These are phyloP conservation scores for Dolichallabes microphthalmus DNA, from an alignment of 2,113 vertebrate species.

Conservation along the genomic window DNA sequence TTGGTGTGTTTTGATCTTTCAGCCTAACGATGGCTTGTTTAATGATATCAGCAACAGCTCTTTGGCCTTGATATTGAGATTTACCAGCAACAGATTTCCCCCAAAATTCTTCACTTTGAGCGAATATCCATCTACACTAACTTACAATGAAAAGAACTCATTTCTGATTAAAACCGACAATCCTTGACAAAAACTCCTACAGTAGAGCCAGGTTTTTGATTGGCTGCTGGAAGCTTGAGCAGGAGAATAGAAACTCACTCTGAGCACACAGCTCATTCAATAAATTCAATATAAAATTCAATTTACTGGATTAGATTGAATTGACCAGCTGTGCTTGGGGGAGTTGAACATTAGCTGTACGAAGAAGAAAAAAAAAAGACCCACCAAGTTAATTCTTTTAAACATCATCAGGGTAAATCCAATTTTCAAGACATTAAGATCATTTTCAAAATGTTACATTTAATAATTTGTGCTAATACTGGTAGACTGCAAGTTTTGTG, in stretches of 20 bases:
- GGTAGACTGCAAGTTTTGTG: no score
- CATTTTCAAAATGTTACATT: background rate
- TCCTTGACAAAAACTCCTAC: constrained; percentile 3
- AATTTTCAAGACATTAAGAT: no score
- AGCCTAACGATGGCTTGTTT: background rate
- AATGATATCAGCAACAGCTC: background rate
- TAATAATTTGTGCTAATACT: background rate
- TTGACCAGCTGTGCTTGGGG: background rate
- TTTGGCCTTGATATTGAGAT: background rate
- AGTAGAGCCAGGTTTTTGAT: background rate
- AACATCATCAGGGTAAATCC: background rate
- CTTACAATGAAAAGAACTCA: background rate
- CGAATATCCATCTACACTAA: background rate
- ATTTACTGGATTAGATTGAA: constrained; percentile 17
- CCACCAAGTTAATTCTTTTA: background rate
- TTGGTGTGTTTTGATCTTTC: background rate
- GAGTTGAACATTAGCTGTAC: background rate
- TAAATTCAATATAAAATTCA: constrained; percentile 19
- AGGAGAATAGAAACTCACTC: background rate
- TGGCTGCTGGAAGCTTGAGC: constrained; percentile 8
- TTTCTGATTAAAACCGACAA: constrained; percentile 9
- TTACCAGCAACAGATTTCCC: background rate
- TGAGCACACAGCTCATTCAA: background rate
- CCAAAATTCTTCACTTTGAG: background rate
- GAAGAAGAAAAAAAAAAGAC: background rate